Percentiles rank a stretch among this genome's conserved stretches.
These are phyloP conservation scores for Capromys pilorides DNA, from an alignment of 2,797 vertebrate species.

Conservation along the genomic window DNA sequence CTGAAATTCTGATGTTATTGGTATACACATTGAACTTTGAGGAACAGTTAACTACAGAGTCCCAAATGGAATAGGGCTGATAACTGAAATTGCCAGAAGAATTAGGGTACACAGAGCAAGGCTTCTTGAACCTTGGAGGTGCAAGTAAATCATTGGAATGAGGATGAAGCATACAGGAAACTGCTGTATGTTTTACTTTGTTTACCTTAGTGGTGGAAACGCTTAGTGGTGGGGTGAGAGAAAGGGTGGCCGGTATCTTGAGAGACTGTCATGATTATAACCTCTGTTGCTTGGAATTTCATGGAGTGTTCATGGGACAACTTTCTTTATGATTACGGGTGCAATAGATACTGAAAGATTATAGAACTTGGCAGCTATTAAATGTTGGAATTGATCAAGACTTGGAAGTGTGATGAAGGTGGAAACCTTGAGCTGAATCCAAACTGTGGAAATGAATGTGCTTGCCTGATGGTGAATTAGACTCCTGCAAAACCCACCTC, in stretches of 20 bases:
- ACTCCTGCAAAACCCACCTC: not conserved
- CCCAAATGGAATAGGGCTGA: not conserved
- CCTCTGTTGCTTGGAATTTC: not conserved
- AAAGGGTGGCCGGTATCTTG: not conserved
- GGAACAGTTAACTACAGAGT: not conserved
- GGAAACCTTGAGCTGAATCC: not conserved
- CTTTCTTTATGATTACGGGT: not conserved
- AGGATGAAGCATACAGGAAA: not conserved
- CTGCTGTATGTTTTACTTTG: not conserved
- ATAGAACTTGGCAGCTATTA: not conserved
- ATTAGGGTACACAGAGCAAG: not conserved
- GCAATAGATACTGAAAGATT: not conserved
- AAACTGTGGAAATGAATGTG: not conserved
- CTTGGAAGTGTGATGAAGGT: not conserved
- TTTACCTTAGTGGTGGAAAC: not conserved
- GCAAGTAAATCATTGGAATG: not conserved
- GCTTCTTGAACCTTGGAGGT: not conserved
- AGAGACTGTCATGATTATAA: not conserved
- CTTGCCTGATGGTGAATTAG: constrained; percentile 18
- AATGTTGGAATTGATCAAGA: not conserved
- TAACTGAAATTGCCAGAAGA: not conserved
- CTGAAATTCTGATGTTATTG: not conserved
- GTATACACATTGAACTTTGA: not conserved
- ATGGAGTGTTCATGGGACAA: not conserved
- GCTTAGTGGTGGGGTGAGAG: not conserved